Base-by-base conservation (phyloP, 2,113 vertebrate genomes). In the Dicaeum eximium region DNA sequence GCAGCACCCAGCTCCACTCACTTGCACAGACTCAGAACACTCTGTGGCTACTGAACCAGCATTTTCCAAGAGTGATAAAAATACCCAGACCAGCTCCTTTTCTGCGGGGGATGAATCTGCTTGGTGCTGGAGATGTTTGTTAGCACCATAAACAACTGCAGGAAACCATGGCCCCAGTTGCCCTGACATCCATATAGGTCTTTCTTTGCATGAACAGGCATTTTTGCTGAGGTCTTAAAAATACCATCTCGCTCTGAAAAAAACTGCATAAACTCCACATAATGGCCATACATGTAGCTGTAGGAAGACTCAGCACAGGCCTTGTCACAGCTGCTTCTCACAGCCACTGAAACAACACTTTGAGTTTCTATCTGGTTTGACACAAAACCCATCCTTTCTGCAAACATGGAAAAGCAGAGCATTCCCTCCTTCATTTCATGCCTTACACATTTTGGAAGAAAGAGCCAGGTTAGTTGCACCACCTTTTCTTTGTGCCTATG, bases 191-290 rank as follows among this genome's bases (percentile, higher is more conserved):
- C 15, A 1, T 58, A 57, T 40, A 84, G 57, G 8, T 47, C 17
- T 64, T 97, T 86, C 70, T 91, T 74, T 79, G 79, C 62, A 93
- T 48, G 89, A 93, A 95, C 22, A 94, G 65, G 61, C 70, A 86
- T 93, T 94, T 93, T 82, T 5, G n/a, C 38, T 88, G 88, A 86
- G 58, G 42, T 69, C 75, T 88, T 67, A 80, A 93, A 96, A 77
- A 69, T 47, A 81, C 16, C 79, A 48, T 79, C 79, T 93, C 31
- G 11, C 56, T 79, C 81, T 79, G 47, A 60, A 94, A 69, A 91
- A 77, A 60, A n/a, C 0, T 81, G 40, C 31, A 91, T 25, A 51
- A 78, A 78, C 70, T 80, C 42, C 0, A 0, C 22, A 62, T 20
- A 79, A 58, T 9, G 54, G 65, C 35, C n/a, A 94, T 67, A 42